These are phyloP conservation scores for Clarias laeviceps DNA, from an alignment of 2,797 vertebrate genomes.

Conservation along the genomic window DNA sequence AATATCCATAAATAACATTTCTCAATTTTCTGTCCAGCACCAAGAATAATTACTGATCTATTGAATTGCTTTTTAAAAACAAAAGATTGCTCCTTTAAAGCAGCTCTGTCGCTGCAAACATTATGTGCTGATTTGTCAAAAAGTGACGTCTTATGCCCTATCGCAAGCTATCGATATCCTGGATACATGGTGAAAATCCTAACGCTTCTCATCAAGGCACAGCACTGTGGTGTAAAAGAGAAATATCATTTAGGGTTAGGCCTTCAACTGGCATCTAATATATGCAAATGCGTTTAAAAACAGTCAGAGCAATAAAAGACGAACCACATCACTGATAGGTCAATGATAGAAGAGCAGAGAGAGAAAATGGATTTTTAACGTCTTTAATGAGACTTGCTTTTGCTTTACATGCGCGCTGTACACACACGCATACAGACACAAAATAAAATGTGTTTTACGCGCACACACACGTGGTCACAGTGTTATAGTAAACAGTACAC, in stretches of 20 bases:
- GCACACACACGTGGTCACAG: too few species aligned
- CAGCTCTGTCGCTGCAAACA: neutral
- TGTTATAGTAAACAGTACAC: too few species aligned
- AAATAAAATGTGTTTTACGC: too few species aligned
- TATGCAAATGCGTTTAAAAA: too few species aligned
- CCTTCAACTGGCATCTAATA: conserved; percentile 24
- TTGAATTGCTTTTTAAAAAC: conserved; percentile 12
- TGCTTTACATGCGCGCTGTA: too few species aligned
- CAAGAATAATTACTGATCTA: neutral
- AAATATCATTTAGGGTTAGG: conserved; percentile 34
- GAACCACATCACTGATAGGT: conserved; percentile 37
- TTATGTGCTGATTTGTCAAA: neutral
- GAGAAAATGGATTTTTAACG: too few species aligned
- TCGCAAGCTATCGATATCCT: conserved; percentile 35
- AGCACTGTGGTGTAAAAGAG: neutral
- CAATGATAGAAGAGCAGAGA: conserved; percentile 15
- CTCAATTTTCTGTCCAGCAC: neutral
- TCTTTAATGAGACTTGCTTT: too few species aligned
- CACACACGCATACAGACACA: too few species aligned
- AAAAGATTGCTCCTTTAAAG: neutral
- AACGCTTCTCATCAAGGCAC: conserved; percentile 42
- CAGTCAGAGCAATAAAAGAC: conserved; percentile 38
- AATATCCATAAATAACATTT: neutral
- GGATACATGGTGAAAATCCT: conserved; percentile 31
- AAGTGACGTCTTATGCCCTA: neutral